phyloP scores from a whole-genome alignment of 1,140 invertebrate species.

The Hermetia illucens region DNA sequence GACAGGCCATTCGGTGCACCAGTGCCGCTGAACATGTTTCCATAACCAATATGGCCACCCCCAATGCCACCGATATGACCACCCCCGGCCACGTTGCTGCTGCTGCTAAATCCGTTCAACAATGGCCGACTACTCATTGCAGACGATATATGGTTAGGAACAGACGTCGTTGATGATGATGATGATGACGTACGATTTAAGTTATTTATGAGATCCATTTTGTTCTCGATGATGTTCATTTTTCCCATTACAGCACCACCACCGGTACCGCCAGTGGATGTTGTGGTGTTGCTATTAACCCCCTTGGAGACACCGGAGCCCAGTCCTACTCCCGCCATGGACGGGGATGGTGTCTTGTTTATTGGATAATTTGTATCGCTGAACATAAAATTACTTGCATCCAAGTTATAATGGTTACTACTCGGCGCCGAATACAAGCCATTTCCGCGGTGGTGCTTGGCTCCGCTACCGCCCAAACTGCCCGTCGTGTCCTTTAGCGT shows the following conservation, averaged over 20 bases:
- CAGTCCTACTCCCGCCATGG: constrained; percentile 16
- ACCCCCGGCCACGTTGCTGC: not conserved
- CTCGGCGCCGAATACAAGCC: constrained; percentile 27
- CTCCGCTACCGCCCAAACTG: constrained; percentile 3
- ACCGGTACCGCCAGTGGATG: constrained; percentile 19
- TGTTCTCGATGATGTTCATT: constrained; percentile 31
- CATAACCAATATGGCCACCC: too few relatives aligned
- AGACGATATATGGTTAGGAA: not conserved
- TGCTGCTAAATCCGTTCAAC: too few relatives aligned
- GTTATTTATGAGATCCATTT: constrained; percentile 25
- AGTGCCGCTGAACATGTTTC: too few relatives aligned
- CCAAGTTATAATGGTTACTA: constrained; percentile 22
- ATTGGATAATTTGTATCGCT: constrained; percentile 3
- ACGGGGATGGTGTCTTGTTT: constrained; percentile 15
- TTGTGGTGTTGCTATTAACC: too few relatives aligned
- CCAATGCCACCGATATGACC: constrained; percentile 5
- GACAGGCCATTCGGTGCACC: too few relatives aligned
- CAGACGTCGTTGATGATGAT: constrained; percentile 3
- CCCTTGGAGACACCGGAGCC: too few relatives aligned
- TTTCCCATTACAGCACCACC: constrained; percentile 12
- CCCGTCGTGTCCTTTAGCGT: constrained; percentile 6
- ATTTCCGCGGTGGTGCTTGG: constrained; percentile 21
- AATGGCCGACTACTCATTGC: too few relatives aligned
- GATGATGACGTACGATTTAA: constrained; percentile 11
- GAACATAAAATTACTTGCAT: constrained; percentile 1